Evolutionary conservation across 2,113 vertebrate genomes (phyloP).

Genomic region (Bostrychus sinensis): DNA sequence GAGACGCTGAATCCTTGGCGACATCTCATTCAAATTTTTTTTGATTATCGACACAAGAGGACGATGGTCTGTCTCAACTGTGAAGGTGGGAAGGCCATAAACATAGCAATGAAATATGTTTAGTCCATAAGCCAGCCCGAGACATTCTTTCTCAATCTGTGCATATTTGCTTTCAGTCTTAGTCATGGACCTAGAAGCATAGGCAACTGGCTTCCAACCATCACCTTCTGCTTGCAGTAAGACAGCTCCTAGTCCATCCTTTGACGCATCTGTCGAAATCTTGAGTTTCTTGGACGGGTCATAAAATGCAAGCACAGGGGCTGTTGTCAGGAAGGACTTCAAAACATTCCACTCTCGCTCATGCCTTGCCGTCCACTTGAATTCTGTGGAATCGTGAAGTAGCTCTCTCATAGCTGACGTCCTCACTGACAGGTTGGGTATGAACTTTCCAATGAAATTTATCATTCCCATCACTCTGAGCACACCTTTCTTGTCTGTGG

Average conservation of each 20-base stretch:
- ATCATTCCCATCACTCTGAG: constrained; percentile 5
- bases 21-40: too few species aligned
- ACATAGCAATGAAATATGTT: too few species aligned
- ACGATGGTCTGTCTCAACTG: too few species aligned
- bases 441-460: constrained; percentile 10
- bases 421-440: neutral
- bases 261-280: constrained; percentile 3
- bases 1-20: too few species aligned
- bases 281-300: neutral
- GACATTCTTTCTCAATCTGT: neutral
- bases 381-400: neutral
- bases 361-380: neutral
- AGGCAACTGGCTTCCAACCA: neutral
- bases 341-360: neutral
- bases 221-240: neutral
- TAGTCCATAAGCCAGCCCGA: neutral
- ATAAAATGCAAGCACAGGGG: neutral
- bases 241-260: neutral
- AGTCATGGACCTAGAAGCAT: neutral
- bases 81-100: too few species aligned
- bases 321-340: neutral
- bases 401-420: neutral
- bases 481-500: neutral
- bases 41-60: too few species aligned
- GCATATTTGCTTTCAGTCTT: neutral